Evolutionary conservation across 2,888 invertebrate species (phyloP).

Genomic region (Drosophila falleni): DNA sequence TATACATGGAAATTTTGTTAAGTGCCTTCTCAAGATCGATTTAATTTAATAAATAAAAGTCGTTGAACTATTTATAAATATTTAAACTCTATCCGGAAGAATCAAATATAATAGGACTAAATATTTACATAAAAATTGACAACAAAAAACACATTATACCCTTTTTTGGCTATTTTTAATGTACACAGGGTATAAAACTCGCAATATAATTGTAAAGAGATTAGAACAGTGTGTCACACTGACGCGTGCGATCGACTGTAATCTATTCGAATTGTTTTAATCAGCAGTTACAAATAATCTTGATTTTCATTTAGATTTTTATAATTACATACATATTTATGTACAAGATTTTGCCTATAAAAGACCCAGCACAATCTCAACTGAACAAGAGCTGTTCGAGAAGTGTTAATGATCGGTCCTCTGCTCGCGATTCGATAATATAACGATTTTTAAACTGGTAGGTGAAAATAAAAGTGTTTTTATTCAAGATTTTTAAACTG

Average conservation of each 20-base stretch:
- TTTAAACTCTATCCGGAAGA: too few species aligned
- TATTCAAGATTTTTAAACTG: neutral
- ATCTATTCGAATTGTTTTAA: neutral
- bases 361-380: constrained; percentile 13
- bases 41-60: neutral
- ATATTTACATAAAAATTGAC: too few species aligned
- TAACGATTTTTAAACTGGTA: neutral
- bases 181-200: too few species aligned
- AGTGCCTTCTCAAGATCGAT: neutral
- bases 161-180: too few species aligned
- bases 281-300: constrained; percentile 25
- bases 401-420: constrained; percentile 38
- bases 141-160: too few species aligned
- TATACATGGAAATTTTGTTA: neutral
- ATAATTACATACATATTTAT: neutral
- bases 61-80: neutral
- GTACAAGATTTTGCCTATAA: constrained; percentile 36
- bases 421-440: neutral
- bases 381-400: constrained; percentile 25
- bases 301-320: constrained; percentile 1
- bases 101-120: too few species aligned
- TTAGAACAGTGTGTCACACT: neutral
- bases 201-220: too few species aligned
- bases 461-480: neutral
- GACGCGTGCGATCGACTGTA: neutral